Evolutionary conservation across 1,140 invertebrate genomes (phyloP).

Genomic region (Tetramorium alpestre): DNA sequence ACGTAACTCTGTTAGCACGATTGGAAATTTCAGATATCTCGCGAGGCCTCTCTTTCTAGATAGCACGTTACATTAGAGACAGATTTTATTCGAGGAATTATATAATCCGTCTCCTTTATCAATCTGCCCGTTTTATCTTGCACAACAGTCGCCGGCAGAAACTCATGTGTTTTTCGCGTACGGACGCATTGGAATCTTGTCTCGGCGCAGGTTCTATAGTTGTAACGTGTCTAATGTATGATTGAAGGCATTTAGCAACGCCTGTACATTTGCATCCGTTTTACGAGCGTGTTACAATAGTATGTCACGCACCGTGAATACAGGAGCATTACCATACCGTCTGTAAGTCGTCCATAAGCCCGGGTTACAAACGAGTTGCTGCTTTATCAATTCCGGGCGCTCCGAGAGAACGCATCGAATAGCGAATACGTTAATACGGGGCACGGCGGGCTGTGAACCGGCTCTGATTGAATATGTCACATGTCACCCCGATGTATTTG

Average conservation of each 20-base stretch:
- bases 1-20: background rate
- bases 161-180: background rate
- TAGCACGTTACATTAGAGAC: background rate
- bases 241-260: conserved; percentile 41
- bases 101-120: background rate
- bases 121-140: too few species aligned
- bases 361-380: conserved; percentile 11
- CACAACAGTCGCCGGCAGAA: background rate
- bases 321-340: conserved; percentile 32
- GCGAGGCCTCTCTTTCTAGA: background rate
- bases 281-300: conserved; percentile 53
- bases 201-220: conserved; percentile 13
- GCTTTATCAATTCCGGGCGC: conserved; percentile 28
- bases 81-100: background rate
- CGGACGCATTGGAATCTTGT: conserved; percentile 21
- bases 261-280: conserved; percentile 33
- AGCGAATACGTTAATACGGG: conserved; percentile 43
- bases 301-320: conserved; percentile 32
- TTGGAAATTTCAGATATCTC: conserved; percentile 12
- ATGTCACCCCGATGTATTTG: conserved; percentile 65
- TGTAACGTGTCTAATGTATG: conserved; percentile 16
- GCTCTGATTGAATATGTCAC: conserved; percentile 76
- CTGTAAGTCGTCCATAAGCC: background rate
- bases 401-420: conserved; percentile 37
- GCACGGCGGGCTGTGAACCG: conserved; percentile 67